These are phyloP conservation scores for Phyllopteryx taeniolatus DNA, from an alignment of 2,113 vertebrate species.

Conservation along the genomic window DNA sequence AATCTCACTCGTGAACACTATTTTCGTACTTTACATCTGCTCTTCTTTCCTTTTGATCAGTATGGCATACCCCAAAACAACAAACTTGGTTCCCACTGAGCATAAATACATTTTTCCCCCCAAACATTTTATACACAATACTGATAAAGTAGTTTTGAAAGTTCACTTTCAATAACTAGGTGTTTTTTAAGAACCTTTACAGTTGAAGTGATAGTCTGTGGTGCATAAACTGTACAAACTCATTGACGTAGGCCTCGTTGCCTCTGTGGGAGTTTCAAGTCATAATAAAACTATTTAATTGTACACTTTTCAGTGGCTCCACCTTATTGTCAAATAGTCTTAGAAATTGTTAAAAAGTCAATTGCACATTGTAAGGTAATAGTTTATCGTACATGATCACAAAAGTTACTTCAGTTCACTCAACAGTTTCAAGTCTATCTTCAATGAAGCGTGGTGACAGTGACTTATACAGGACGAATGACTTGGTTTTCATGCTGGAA, in stretches of 20 bases:
- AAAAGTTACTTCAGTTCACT: conserved; percentile 15
- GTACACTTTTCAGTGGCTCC: conserved; percentile 31
- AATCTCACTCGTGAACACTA: not conserved
- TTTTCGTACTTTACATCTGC: not conserved
- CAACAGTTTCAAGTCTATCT: not conserved
- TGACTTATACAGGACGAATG: not conserved
- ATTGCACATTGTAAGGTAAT: not conserved
- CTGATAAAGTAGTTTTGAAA: not conserved
- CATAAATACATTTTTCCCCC: not conserved
- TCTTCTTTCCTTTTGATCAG: not conserved
- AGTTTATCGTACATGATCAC: conserved; percentile 25
- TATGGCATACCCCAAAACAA: not conserved
- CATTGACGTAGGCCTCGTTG: not conserved
- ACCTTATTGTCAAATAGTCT: not conserved
- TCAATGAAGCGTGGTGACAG: not conserved
- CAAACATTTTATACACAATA: not conserved
- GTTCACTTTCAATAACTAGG: not conserved
- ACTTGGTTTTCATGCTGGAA: conserved; percentile 35
- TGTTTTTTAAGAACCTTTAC: conserved; percentile 19
- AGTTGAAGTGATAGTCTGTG: not conserved
- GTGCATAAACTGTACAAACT: not conserved
- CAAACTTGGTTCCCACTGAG: not conserved
- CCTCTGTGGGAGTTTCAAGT: not conserved
- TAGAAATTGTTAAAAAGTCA: conserved; percentile 1
- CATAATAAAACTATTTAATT: conserved; percentile 36